These are phyloP conservation scores for Gnathonemus echidnorhynchus DNA, from an alignment of 2,113 vertebrate genomes.

Conservation along the genomic window DNA sequence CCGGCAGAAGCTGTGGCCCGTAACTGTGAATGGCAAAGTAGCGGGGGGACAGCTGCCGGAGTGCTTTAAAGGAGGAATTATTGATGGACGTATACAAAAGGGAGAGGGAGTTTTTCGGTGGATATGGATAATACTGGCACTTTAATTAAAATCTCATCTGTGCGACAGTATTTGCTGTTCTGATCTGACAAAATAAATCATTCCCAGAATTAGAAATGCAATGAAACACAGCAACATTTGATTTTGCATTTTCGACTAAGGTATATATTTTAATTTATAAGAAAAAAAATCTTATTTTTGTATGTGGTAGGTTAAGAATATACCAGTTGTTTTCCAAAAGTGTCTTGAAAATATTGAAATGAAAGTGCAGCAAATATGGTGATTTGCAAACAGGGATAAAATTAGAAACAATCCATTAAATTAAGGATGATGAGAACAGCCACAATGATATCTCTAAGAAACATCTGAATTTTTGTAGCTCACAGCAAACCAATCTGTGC, in stretches of 20 bases:
- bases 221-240: not conserved
- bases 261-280: not conserved
- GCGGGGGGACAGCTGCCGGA: not conserved
- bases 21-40: not conserved
- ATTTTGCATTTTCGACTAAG: not conserved
- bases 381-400: not conserved
- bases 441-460: not conserved
- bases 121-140: not conserved
- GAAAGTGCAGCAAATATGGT: not conserved
- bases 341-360: not conserved
- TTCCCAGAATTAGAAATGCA: not conserved
- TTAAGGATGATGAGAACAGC: not conserved
- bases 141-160: not conserved
- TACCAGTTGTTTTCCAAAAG: not conserved
- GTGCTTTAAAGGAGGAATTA: not conserved
- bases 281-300: not conserved
- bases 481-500: not conserved
- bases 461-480: not conserved
- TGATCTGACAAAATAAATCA: not conserved
- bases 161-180: not conserved
- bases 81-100: no score
- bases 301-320: not conserved
- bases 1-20: not conserved
- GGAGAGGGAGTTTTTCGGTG: not conserved
- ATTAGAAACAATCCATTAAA: not conserved